A percentile compares a stretch with the other conserved stretches of the same genome.
Conservation (phyloP, 1,140 invertebrate genomes). For the Coptotermes formosanus region DNA sequence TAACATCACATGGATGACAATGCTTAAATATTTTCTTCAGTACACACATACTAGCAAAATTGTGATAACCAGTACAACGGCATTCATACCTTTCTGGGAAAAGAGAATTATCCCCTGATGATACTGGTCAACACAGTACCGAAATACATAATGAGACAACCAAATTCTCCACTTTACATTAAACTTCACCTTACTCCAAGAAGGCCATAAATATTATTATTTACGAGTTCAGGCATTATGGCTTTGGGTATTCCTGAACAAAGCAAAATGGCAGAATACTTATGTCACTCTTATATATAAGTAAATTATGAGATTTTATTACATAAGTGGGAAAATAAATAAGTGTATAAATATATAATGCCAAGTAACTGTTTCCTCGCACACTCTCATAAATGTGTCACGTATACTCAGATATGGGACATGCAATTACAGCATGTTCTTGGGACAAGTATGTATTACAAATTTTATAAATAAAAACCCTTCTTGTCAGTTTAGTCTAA, state of each 20-base stretch:
- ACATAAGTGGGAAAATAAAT: neutral
- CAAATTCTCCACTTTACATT: neutral
- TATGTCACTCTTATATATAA: neutral
- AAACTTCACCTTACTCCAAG: neutral
- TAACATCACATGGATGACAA: too few relatives aligned
- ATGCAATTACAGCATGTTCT: neutral
- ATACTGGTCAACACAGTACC: neutral
- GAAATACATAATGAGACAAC: neutral
- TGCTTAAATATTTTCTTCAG: too few relatives aligned
- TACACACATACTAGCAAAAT: too few relatives aligned
- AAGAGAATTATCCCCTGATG: too few relatives aligned
- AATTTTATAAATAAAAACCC: neutral
- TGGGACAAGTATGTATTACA: neutral
- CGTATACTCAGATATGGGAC: neutral
- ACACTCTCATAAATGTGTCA: neutral
- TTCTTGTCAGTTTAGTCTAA: neutral
- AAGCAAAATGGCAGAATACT: slow-evolving; percentile 1
- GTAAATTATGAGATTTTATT: neutral
- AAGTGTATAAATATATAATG: slow-evolving; percentile 1
- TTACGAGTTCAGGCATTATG: neutral
- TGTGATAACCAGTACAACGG: too few relatives aligned
- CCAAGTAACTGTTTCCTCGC: neutral
- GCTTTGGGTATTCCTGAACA: neutral
- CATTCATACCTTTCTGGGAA: too few relatives aligned
- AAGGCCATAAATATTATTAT: neutral